A percentile compares a stretch with the other conserved stretches of the same genome.
These are phyloP conservation scores for Aplocera efformata DNA, from an alignment of 2,888 invertebrate species.

Conservation along the genomic window DNA sequence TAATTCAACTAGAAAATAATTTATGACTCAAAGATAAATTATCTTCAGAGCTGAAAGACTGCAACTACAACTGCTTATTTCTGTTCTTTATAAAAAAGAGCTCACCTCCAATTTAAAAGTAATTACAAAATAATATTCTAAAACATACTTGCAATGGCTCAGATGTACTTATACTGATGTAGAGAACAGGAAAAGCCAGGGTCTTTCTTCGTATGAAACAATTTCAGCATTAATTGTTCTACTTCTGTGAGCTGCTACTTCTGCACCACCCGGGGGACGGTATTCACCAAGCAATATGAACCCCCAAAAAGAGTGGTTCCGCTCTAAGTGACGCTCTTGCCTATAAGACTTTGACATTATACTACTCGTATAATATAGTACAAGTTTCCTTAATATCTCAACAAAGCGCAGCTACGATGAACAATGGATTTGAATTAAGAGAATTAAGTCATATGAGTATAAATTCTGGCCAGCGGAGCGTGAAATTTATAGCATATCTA, in stretches of 20 bases:
- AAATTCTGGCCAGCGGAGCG: slow-evolving; percentile 20
- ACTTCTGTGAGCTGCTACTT: no score
- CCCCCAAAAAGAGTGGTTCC: no score
- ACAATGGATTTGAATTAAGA: no score
- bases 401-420: no score
- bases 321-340: no score
- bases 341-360: no score
- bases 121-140: slow-evolving; percentile 24
- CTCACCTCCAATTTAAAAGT: slow-evolving; percentile 18
- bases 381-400: no score
- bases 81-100: slow-evolving; percentile 17
- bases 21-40: background rate
- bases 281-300: no score
- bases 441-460: slow-evolving; percentile 22
- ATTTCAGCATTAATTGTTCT: no score
- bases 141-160: slow-evolving; percentile 23
- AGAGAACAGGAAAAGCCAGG: background rate
- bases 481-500: slow-evolving; percentile 30
- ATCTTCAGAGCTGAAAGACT: background rate
- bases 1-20: no score
- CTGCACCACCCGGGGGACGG: no score
- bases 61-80: background rate
- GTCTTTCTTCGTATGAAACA: background rate
- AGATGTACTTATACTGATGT: slow-evolving; percentile 4
- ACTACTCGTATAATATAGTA: no score